These are phyloP conservation scores for Podiceps cristatus DNA, from an alignment of 2,113 vertebrate species.

Conservation along the genomic window DNA sequence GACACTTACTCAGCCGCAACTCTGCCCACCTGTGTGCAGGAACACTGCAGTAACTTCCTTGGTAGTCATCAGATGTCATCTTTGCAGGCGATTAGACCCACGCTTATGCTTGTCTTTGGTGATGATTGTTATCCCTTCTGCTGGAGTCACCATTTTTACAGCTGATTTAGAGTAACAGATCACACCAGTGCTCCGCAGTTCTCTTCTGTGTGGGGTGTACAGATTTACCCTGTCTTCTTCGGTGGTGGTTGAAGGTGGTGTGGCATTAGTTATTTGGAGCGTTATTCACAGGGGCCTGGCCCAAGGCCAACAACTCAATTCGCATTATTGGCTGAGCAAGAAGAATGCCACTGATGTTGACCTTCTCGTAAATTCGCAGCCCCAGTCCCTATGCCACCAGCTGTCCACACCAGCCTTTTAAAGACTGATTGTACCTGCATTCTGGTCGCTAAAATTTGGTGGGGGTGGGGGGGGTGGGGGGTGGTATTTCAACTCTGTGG, in stretches of 20 bases:
- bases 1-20: not conserved
- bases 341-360: not conserved
- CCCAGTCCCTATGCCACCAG: not conserved
- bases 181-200: not conserved
- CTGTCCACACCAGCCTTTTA: not conserved
- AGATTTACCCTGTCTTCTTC: not conserved
- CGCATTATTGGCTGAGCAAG: not conserved
- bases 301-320: constrained; percentile 3
- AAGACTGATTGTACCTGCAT: not conserved
- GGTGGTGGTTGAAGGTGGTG: not conserved
- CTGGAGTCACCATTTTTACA: not conserved
- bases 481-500: not conserved
- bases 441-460: not conserved
- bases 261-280: not conserved
- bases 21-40: not conserved
- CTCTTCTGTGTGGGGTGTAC: not conserved
- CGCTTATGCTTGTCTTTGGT: not conserved
- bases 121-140: not conserved
- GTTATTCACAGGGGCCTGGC: not conserved
- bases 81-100: not conserved
- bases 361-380: not conserved
- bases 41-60: not conserved
- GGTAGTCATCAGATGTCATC: not conserved
- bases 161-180: not conserved
- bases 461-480: no score